Evolutionary conservation across 2,888 invertebrate genomes (phyloP), one percentile per base, ranked within the genome.

Genomic region (Hypena proboscidalis): DNA sequence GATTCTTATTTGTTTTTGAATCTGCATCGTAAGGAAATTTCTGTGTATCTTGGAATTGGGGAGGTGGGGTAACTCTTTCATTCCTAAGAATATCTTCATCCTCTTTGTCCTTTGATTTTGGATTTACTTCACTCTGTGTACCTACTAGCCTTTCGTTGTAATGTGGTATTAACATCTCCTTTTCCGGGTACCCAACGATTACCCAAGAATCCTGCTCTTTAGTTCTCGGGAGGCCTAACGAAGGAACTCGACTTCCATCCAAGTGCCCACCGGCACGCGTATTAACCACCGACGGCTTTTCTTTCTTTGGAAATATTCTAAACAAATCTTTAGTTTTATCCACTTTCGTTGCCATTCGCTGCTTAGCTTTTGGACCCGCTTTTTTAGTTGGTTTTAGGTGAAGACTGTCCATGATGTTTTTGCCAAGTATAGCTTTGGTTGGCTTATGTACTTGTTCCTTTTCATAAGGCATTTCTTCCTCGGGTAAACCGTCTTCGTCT

Each of bases 391-490:
- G 89, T 66, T 90, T 91, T 38, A 91, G 69, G 46, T 91, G 80
- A 5, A 91, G 77, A 57, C 91, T 91, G 36, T 91, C 91, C 81
- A 85, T 89, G 7, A 91, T 87, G 51, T 91, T 91, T 63, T 90
- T 90, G 2, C 86, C 88, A 10, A 90, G 67, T 42, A 91, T 71
- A 9, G 89, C 89, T 68, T 89, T 88, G 6, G 81, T 61, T 1
- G 89, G 89, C 56, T 86, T 85, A 55, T 89, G 88, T 7, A 87
- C 56, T 66, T 79, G 69, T 39, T 81, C 82, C 5, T 63, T 76
- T 22, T 67, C 71, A 15, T 65, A 60, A 17, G 74, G 46, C 10
- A 54, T 64, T 43, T 80, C 79, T 56, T 70, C 61, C 19, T 26
- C 19, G 17, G 65, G 57, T 38, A 62, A 23, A 38, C 60, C 70